Evolutionary conservation across 2,797 vertebrate genomes (phyloP), one percentile per base, ranked within the genome.

Genomic region (Phataginus tricuspis): DNA sequence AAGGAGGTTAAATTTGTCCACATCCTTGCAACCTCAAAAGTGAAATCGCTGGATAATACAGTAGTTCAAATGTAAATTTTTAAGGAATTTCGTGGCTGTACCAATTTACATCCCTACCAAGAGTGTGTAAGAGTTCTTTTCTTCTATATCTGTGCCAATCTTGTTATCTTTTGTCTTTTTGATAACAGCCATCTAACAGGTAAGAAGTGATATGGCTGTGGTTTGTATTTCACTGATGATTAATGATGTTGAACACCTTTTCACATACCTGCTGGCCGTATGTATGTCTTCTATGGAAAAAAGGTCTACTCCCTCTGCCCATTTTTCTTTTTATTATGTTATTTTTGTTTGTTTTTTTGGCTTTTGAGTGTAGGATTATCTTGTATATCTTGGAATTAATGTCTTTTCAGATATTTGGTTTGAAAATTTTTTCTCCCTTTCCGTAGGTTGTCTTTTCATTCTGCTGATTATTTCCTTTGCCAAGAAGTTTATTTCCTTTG

Each of bases 371-470:
- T n/a, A 42, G 42, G 13, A 91, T 11, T 37, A 64, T 37, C 18
- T 72, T 80, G 64, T 64, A 1, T 79, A 78, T 72, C 90, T 86
- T 72, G 7, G 16, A 64, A n/a, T 27, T 55, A 77, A 78, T 10
- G 2, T 34, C 34, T 55, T 64, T 31, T 34, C 63, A 63, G 16
- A 45, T 66, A 49, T 7, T 25, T 39, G 51, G 1, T 74, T 68
- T 66, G 18, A 45, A 92, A 51, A 49, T 61, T 34, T 45, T 45
- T 71, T 63, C 13, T 72, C 57, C 18, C 23, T 18, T 86, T 63
- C 42, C 10, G 7, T 25, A 79, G 4, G 7, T 55, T 86, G 7
- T 7, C 3, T 63, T 77, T 64, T 63, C 11, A 18, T 55, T 57
- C 45, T 71, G 18, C 45, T 59, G 51, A 79, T 51, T 84, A 75